Evolutionary conservation across 2,888 invertebrate species (phyloP).

Genomic region (Amiota mariae): DNA sequence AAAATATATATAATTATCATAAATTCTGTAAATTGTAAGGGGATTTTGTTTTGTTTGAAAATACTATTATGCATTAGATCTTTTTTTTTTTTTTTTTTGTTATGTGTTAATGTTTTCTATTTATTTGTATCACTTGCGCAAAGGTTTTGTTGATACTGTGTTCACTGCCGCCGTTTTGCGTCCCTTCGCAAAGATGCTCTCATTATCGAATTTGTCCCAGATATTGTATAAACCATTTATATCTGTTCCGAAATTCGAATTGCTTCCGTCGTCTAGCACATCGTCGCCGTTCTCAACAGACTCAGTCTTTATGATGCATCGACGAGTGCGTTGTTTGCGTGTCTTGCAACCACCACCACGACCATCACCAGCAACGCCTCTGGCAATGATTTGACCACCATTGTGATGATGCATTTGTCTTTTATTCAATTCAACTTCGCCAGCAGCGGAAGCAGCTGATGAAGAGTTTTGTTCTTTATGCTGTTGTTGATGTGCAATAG

Average conservation of each 20-base stretch:
- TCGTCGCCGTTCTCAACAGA: constrained; percentile 42
- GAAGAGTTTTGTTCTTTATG: constrained; percentile 47
- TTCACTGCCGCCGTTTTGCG: constrained; percentile 42
- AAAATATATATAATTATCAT: no score
- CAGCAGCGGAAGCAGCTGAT: constrained; percentile 61
- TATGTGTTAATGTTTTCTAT: background rate
- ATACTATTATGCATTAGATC: constrained; percentile 11
- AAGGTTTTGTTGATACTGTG: constrained; percentile 54
- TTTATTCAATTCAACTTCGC: constrained; percentile 55
- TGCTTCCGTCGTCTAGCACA: constrained; percentile 59
- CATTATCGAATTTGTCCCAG: constrained; percentile 59
- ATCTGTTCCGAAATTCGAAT: constrained; percentile 60
- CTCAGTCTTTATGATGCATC: constrained; percentile 71
- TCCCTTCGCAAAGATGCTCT: constrained; percentile 61
- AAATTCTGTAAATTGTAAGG: no score
- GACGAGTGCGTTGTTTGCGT: constrained; percentile 65
- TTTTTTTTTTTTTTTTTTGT: constrained; percentile 5
- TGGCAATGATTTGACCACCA: constrained; percentile 37
- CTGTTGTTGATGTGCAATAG: constrained; percentile 17
- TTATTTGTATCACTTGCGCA: constrained; percentile 59
- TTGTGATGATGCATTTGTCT: constrained; percentile 38
- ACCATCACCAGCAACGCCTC: no score
- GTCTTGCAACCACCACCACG: constrained; percentile 40
- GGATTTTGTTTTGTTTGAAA: constrained; percentile 14
- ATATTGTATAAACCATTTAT: constrained; percentile 57